Base-by-base conservation (phyloP, 2,888 invertebrate genomes). In the Branchellion lobata region DNA sequence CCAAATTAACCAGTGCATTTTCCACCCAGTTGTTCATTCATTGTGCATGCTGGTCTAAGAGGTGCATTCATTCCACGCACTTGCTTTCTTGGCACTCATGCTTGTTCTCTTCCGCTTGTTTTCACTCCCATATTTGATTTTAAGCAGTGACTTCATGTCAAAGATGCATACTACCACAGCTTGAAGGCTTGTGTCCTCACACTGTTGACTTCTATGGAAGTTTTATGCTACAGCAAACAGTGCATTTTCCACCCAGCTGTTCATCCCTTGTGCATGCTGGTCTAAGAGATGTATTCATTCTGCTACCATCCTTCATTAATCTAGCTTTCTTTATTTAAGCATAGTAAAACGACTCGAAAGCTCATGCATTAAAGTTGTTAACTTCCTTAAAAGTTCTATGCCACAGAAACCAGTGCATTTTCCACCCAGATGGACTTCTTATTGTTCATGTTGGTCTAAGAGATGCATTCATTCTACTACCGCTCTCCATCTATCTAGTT, bases 21-120 rank as follows among this genome's bases (percentile, higher is more conserved):
- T 75, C 75, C 75, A 75, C 75, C 75, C 75, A 75, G 33, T 24
- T 21, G 75, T 24, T 14, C 14, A 0, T 3, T 27, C 24, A 36
- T 40, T 33, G 8, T 21, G 24, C 75, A 27, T 47, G 51, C 27
- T 75, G 75, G 75, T 75, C 75, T 75, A 75, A 75, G 75, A 29
- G 75, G 31, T 51, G 33, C 53, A 53, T 31, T 36, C 75, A 75
- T 51, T 40, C 29, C 3, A 2, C 14, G 40, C 40, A 40, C 5
- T 8, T 14, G 14, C 40, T 14, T 8, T 40, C 40, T n/a, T n/a
- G n/a, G n/a, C n/a, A n/a, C 8, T 8, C 29, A 5, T 65, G 65
- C 29, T 65, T 65, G 65, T 65, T 29, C 8, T 14, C 40, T 40
- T 40, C 40, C 5, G 40, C 40, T 40, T 40, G 14, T 40, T 14